phyloP scores from a whole-genome alignment of 2,888 invertebrate species.

The Nephrotoma flavescens region DNA sequence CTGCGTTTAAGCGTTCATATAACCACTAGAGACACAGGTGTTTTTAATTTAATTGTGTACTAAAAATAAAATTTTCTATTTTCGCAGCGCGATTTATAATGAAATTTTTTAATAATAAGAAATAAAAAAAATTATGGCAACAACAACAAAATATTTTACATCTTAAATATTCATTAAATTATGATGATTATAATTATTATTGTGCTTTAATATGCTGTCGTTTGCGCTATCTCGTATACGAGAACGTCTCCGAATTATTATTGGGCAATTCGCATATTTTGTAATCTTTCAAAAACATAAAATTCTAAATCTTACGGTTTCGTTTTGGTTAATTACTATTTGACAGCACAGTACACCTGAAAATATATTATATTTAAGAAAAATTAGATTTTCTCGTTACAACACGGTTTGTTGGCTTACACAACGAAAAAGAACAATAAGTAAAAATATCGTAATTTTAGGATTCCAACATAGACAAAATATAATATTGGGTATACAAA shows the following conservation, averaged over 20 bases:
- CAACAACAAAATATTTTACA: not conserved
- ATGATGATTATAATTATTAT: not conserved
- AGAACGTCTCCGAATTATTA: not conserved
- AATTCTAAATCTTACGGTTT: not conserved
- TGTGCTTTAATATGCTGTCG: not conserved
- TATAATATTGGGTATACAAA: too few species aligned
- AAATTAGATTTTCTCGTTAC: too few species aligned
- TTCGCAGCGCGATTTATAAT: not conserved
- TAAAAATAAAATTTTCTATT: not conserved
- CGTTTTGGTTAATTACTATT: not conserved
- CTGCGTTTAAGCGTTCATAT: not conserved
- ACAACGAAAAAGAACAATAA: too few species aligned
- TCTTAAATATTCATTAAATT: not conserved
- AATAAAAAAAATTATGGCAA: not conserved
- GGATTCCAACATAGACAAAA: too few species aligned
- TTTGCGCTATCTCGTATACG: too few species aligned
- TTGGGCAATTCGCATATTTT: not conserved
- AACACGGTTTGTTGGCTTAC: not conserved
- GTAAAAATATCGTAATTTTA: too few species aligned
- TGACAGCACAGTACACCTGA: not conserved
- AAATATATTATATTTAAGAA: too few species aligned
- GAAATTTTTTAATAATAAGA: not conserved
- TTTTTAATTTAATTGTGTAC: not conserved
- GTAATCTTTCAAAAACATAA: not conserved
- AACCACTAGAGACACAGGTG: not conserved